phyloP scores from a whole-genome alignment of 2,888 invertebrate genomes.

The Nymphalis c-album region DNA sequence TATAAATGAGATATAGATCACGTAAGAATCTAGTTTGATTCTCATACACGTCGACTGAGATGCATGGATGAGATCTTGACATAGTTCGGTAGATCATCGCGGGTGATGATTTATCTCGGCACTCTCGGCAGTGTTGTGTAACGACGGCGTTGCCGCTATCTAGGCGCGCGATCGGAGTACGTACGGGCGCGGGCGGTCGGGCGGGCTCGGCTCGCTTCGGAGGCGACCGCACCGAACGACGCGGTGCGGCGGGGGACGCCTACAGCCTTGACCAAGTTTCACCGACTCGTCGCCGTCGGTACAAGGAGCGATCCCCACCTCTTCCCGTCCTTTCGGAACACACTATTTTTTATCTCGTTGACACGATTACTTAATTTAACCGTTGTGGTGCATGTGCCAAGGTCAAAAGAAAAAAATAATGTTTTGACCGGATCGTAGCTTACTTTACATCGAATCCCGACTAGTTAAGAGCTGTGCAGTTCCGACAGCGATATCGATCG shows the following conservation, averaged over 20 bases:
- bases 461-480: not conserved
- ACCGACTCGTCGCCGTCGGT: conserved; percentile 78
- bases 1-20: conserved; percentile 19
- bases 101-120: conserved; percentile 72
- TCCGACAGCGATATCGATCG: conserved; percentile 15
- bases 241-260: conserved; percentile 53
- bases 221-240: conserved; percentile 52
- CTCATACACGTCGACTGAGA: conserved; percentile 39
- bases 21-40: conserved; percentile 41
- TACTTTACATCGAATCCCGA: not conserved
- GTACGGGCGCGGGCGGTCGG: conserved; percentile 58
- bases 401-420: conserved; percentile 50
- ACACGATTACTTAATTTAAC: conserved; percentile 72
- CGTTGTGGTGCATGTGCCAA: conserved; percentile 61
- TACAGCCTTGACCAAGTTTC: conserved; percentile 81
- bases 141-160: conserved; percentile 66
- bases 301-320: conserved; percentile 79
- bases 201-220: conserved; percentile 62
- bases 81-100: conserved; percentile 70
- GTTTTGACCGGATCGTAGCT: not conserved
- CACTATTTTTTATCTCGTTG: conserved; percentile 61
- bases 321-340: conserved; percentile 72
- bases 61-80: conserved; percentile 71
- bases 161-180: conserved; percentile 65
- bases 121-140: conserved; percentile 57